Conservation (phyloP, 2,888 invertebrate species). For the Chrysina gloriosa region DNA sequence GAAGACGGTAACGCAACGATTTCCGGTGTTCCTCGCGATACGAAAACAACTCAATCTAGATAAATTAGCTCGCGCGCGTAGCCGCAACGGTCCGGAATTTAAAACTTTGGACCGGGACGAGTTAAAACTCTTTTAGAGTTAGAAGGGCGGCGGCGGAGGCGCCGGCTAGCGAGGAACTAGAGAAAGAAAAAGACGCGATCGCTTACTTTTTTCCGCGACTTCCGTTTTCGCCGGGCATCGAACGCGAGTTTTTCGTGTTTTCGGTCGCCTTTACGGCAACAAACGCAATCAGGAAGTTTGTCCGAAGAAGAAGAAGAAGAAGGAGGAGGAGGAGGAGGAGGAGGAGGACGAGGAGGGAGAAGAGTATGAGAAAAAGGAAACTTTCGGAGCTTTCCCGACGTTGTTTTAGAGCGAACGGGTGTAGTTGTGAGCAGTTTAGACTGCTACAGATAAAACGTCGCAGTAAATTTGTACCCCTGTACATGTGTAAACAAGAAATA, state of each 20-base stretch:
- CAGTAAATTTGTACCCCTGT: constrained; percentile 21
- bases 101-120: not conserved
- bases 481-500: constrained; percentile 9
- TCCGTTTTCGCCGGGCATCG: not conserved
- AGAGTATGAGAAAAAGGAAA: constrained; percentile 16
- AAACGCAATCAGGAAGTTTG: constrained; percentile 48
- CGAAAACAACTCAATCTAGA: not conserved
- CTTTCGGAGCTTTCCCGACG: not conserved
- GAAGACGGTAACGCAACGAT: no score
- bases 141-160: no score
- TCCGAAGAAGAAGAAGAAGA: no score
- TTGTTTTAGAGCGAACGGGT: constrained; percentile 22
- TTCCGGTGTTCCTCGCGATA: no score
- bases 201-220: constrained; percentile 14
- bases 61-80: not conserved
- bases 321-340: no score
- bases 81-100: not conserved
- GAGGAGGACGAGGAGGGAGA: no score
- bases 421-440: not conserved
- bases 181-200: constrained; percentile 9
- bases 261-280: constrained; percentile 47
- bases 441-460: not conserved
- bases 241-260: not conserved
- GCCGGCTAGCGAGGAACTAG: not conserved
- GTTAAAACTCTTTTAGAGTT: not conserved